Percentiles rank a stretch among this genome's conserved stretches.
Evolutionary conservation across 2,888 invertebrate genomes (phyloP).

Genomic region (Apantesis nais): DNA sequence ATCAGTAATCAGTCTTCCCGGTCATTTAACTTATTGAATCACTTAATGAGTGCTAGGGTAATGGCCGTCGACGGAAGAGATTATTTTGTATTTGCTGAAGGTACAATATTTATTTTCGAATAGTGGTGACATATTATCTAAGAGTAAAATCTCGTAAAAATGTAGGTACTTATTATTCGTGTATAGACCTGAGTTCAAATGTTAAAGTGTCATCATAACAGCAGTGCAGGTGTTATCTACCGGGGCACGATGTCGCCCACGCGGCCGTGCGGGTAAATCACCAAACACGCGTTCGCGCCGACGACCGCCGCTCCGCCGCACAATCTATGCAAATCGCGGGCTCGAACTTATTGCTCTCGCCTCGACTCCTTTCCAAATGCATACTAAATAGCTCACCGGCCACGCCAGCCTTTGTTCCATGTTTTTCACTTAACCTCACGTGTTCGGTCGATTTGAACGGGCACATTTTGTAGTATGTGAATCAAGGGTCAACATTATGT

Average conservation of each 20-base stretch:
- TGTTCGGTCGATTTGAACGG: conserved; percentile 55
- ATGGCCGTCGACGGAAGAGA: background rate
- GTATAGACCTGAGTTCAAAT: conserved; percentile 2
- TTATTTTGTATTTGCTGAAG: background rate
- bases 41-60: background rate
- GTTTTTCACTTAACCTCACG: conserved; percentile 72
- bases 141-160: background rate
- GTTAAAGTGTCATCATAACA: conserved; percentile 47
- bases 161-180: background rate
- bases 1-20: background rate
- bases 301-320: conserved; percentile 47
- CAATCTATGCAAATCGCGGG: conserved; percentile 84
- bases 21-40: background rate
- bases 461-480: background rate
- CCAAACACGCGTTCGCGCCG: conserved; percentile 61
- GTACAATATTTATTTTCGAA: background rate
- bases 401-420: conserved; percentile 74
- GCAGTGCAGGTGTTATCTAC: conserved; percentile 60
- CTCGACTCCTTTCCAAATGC: conserved; percentile 84
- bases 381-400: conserved; percentile 79
- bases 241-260: conserved; percentile 45
- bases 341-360: conserved; percentile 84
- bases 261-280: conserved; percentile 70
- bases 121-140: background rate
- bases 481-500: background rate